phyloP scores from a whole-genome alignment of 2,888 invertebrate genomes.

The Folsomia manolachei region DNA sequence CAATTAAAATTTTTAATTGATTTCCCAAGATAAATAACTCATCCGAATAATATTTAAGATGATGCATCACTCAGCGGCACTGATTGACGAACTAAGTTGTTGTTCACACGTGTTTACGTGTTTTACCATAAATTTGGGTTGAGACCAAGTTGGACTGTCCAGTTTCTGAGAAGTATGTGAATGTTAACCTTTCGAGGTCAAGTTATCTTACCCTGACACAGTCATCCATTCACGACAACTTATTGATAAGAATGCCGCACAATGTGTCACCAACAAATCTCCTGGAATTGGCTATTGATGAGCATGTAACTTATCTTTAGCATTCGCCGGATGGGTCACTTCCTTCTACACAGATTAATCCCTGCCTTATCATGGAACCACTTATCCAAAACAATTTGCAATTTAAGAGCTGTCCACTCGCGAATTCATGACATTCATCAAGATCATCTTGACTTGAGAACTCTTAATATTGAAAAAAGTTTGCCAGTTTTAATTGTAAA shows the following conservation, averaged over 20 bases:
- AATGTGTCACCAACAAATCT: background rate
- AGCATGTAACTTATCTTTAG: background rate
- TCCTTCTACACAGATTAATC: background rate
- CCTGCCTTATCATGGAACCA: too few relatives aligned
- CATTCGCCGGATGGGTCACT: slow-evolving; percentile 3
- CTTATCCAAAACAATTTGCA: slow-evolving; percentile 7
- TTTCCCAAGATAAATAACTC: too few relatives aligned
- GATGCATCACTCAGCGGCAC: background rate
- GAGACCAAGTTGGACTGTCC: background rate
- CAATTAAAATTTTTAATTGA: too few relatives aligned
- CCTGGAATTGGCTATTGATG: background rate
- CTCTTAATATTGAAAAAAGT: background rate
- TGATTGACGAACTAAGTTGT: background rate
- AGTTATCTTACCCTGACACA: background rate
- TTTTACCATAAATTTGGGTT: background rate
- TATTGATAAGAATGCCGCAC: background rate
- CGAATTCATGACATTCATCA: background rate
- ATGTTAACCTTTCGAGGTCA: background rate
- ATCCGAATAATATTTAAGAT: background rate
- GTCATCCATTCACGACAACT: background rate
- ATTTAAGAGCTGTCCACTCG: background rate
- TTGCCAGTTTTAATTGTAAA: background rate
- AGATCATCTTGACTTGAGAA: background rate
- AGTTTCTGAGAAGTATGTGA: background rate
- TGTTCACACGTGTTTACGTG: background rate